Conservation (phyloP, 1,140 invertebrate species). For the Ephestia elutella region DNA sequence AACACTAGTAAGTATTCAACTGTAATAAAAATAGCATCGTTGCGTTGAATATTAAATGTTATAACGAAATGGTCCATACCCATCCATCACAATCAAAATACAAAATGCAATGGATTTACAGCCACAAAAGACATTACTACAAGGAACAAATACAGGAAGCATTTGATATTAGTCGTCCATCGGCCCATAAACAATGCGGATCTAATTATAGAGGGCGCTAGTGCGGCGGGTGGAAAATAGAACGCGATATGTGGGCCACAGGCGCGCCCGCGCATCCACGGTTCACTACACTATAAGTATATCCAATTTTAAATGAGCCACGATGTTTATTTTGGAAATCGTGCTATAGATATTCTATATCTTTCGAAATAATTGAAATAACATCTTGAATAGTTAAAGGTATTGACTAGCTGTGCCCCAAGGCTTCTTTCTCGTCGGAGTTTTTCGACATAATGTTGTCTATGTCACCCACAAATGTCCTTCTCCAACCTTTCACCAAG, state of each 20-base stretch:
- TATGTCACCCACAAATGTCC: too few species aligned
- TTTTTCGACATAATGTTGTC: too few species aligned
- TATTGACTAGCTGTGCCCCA: too few species aligned
- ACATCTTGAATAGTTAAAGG: too few species aligned
- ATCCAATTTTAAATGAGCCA: neutral
- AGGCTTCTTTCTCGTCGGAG: too few species aligned
- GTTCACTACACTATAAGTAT: conserved; percentile 18
- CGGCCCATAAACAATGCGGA: conserved; percentile 61
- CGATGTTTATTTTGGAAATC: neutral
- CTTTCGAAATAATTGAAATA: neutral
- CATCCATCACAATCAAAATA: too few species aligned
- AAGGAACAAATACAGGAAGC: conserved; percentile 42
- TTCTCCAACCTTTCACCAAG: too few species aligned
- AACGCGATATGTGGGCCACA: conserved; percentile 62
- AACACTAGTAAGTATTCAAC: too few species aligned
- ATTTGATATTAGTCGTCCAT: conserved; percentile 41
- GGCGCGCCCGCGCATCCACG: conserved; percentile 46
- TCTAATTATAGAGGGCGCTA: conserved; percentile 67
- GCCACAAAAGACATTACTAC: neutral
- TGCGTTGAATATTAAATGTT: too few species aligned
- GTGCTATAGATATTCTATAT: conserved; percentile 1
- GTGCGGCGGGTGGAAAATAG: conserved; percentile 56
- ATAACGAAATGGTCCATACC: too few species aligned
- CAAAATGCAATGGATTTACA: too few species aligned
- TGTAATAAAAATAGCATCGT: too few species aligned